Evolutionary conservation across 2,797 vertebrate genomes (phyloP).

Genomic region (Sarcoramphus papa): DNA sequence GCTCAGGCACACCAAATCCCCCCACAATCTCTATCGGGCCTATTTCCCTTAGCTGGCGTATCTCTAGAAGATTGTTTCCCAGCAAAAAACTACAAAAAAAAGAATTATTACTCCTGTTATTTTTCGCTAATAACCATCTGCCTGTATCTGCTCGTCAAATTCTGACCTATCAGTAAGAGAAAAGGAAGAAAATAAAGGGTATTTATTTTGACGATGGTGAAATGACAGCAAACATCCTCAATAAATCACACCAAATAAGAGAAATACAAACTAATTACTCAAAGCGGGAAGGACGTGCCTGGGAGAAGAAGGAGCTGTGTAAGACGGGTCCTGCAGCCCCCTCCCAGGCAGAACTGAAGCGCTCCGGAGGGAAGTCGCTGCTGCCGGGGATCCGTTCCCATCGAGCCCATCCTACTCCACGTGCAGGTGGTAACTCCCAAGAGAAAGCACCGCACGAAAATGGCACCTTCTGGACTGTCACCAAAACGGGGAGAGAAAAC

Average conservation of each 20-base stretch:
- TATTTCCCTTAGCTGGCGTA: neutral
- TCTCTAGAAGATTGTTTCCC: neutral
- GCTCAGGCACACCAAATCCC: no score
- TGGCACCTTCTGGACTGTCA: neutral
- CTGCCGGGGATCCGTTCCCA: neutral
- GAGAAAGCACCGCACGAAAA: no score
- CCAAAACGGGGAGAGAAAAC: no score
- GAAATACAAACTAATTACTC: neutral
- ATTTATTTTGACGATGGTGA: neutral
- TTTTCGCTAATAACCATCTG: neutral
- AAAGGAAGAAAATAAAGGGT: neutral
- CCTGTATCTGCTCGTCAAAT: neutral
- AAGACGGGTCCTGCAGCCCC: neutral
- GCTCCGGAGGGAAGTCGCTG: rapidly evolving
- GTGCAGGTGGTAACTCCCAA: neutral
- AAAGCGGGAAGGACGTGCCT: neutral
- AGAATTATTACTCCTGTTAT: neutral
- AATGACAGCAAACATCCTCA: neutral
- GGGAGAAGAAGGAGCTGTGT: neutral
- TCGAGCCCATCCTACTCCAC: neutral
- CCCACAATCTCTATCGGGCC: neutral
- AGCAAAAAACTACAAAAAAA: neutral
- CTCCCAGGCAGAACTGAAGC: neutral
- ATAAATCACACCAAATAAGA: neutral
- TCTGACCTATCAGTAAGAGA: neutral